Conservation (phyloP, 1,140 invertebrate species). For the Trachelipus rathkii region DNA sequence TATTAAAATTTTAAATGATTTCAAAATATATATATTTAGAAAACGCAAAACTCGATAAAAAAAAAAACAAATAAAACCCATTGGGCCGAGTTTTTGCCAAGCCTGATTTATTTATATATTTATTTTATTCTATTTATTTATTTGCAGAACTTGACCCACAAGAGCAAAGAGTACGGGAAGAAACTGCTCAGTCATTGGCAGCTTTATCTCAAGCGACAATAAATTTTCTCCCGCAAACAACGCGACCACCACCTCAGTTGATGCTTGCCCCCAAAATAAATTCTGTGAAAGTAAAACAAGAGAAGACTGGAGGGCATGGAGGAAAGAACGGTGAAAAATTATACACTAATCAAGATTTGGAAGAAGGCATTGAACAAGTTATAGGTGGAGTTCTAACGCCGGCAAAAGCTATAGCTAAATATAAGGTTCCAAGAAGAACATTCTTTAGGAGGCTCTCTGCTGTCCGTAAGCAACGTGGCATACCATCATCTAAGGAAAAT, state of each 20-base stretch:
- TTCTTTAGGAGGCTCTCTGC: slow-evolving; percentile 38
- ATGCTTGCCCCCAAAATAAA: slow-evolving; percentile 16
- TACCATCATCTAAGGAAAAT: slow-evolving; percentile 39
- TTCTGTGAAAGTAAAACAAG: slow-evolving; percentile 19
- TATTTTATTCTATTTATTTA: not conserved
- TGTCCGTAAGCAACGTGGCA: slow-evolving; percentile 33
- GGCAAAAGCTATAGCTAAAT: slow-evolving; percentile 36
- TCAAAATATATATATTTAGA: too few relatives aligned
- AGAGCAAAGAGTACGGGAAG: slow-evolving; percentile 13
- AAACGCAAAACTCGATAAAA: too few relatives aligned
- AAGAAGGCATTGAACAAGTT: slow-evolving; percentile 38
- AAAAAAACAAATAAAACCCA: too few relatives aligned
- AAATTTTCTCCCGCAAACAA: not conserved
- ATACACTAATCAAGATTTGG: slow-evolving; percentile 33
- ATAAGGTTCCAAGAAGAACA: slow-evolving; percentile 32
- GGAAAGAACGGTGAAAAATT: slow-evolving; percentile 35
- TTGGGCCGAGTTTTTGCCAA: too few relatives aligned
- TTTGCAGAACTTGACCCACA: slow-evolving; percentile 10
- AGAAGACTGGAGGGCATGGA: slow-evolving; percentile 16
- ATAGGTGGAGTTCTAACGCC: slow-evolving; percentile 32
- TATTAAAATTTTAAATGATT: too few relatives aligned
- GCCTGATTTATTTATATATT: too few relatives aligned
- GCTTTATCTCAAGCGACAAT: slow-evolving; percentile 1
- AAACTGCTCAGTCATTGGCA: not conserved
- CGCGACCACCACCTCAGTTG: slow-evolving; percentile 4